Evolutionary conservation across 2,113 vertebrate genomes (phyloP), one percentile per base, ranked within the genome.

Genomic region (Siphamia tubifer): DNA sequence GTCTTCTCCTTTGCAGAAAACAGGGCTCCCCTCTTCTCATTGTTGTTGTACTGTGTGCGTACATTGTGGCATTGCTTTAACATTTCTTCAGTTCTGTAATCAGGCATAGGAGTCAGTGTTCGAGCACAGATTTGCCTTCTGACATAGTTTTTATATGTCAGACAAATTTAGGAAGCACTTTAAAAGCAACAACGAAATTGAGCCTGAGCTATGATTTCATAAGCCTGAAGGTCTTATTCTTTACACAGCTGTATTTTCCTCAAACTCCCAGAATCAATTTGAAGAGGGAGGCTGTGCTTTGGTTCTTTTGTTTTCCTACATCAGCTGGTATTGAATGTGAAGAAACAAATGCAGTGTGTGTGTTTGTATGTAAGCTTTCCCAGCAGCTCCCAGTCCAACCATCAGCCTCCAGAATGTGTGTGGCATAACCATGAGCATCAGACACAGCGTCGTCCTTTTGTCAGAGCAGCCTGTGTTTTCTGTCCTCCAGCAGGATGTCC

Each of bases 131-230:
- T 61, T 49, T 12, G 30, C n/a, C 32, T 34, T 40, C 25, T 53
- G 54, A 34, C 28, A 45, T 21, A 5, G 47, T 51, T 64, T 45
- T 48, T 21, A n/a, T 20, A 38, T 54, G 32, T 49, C 19, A 38
- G 30, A 66, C n/a, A 42, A 4, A 49, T 25, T 28, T 54, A 47
- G 43, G 28, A 65, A 60, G 77, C 74, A 75, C 78, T 83, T 81
- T 70, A 76, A 21, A 13, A 58, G 15, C 17, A 24, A 17, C 24
- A 25, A 52, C 51, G 4, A 67, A 47, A 45, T 10, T 36, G 25
- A 28, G 3, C 27, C 39, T 65, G 32, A 68, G 44, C 23, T 68
- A 27, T n/a, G n/a, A n/a, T n/a, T n/a, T n/a, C n/a, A 2, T 2
- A 17, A 20, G 23, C 15, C 8, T 19, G 45, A 30, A 16, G 45